A percentile compares a stretch with the other conserved stretches of the same genome.
These are phyloP conservation scores for Notarius lentiginosus DNA, from an alignment of 2,113 vertebrate species.

Conservation along the genomic window DNA sequence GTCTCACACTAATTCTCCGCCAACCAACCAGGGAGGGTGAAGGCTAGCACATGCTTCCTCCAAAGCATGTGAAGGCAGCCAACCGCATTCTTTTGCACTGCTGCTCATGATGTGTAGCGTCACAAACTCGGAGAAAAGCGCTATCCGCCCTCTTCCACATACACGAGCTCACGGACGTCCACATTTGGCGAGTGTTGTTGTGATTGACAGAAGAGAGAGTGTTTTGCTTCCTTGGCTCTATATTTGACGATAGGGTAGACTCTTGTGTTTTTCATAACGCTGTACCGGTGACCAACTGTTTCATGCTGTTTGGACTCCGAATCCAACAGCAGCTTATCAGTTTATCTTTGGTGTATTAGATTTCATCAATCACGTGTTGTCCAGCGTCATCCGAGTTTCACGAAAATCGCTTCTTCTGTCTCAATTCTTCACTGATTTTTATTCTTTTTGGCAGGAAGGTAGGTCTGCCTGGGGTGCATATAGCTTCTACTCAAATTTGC, in stretches of 20 bases:
- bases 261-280: neutral
- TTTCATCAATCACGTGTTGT: neutral
- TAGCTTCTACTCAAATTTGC: no score
- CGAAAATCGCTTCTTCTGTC: no score
- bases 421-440: no score
- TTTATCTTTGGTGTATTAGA: neutral
- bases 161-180: neutral
- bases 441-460: no score
- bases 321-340: neutral
- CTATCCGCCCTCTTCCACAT: neutral
- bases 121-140: neutral
- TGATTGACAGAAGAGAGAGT: no score
- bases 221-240: neutral
- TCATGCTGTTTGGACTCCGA: neutral
- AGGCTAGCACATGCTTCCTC: neutral
- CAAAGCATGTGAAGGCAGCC: neutral
- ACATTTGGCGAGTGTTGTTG: neutral
- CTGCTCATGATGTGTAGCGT: neutral
- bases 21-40: neutral
- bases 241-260: neutral
- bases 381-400: no score
- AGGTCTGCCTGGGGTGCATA: no score
- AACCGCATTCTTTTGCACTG: neutral
- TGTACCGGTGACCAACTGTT: neutral
- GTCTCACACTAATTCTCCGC: neutral